These are phyloP conservation scores for Hypanus sabinus DNA, from an alignment of 2,113 vertebrate genomes.

Conservation along the genomic window DNA sequence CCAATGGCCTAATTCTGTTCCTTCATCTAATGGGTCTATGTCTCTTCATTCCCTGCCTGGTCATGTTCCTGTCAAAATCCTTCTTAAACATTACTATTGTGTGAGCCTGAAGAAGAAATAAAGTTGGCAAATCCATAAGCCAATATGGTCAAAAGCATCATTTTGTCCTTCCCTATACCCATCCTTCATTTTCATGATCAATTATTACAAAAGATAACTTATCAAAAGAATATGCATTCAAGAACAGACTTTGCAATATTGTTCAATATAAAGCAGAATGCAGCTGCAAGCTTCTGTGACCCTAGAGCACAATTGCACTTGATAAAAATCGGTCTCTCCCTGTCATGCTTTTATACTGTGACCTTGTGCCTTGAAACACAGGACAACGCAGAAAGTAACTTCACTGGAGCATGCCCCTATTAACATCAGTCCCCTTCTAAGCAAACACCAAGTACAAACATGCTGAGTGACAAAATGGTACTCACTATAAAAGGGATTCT, in stretches of 20 bases:
- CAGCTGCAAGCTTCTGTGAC: neutral
- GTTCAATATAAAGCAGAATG: neutral
- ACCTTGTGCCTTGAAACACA: neutral
- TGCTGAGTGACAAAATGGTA: neutral
- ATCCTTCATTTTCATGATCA: neutral
- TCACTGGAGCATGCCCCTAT: neutral
- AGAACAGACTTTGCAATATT: neutral
- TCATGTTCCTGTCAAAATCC: too few species aligned
- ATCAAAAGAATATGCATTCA: neutral
- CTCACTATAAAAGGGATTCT: conserved; percentile 27
- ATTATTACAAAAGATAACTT: neutral
- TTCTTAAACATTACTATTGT: too few species aligned
- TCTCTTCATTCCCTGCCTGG: too few species aligned
- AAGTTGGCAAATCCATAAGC: neutral
- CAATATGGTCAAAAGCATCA: neutral
- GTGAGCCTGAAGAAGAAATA: neutral
- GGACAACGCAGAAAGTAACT: neutral
- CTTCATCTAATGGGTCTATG: too few species aligned
- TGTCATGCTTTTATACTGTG: neutral
- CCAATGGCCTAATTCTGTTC: too few species aligned
- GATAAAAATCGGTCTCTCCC: neutral
- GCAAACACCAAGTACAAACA: neutral
- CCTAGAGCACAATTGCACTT: neutral
- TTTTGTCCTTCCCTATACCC: neutral
- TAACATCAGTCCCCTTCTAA: neutral